Evolutionary conservation across 2,888 invertebrate genomes (phyloP).

Genomic region (Erpobdella octoculata): DNA sequence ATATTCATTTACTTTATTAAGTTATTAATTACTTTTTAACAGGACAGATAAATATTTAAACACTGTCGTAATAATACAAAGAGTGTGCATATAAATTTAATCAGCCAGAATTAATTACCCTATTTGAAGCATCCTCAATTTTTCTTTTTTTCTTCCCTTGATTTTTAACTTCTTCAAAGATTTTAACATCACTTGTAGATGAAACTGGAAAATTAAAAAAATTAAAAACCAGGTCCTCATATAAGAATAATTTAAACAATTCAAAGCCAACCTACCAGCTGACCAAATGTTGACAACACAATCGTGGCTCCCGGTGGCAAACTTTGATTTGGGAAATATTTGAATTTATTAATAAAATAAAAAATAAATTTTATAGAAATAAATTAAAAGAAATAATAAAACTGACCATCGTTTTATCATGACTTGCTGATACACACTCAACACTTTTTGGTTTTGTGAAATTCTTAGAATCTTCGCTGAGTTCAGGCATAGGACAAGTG

Average conservation of each 20-base stretch:
- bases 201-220: neutral
- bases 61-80: too few species aligned
- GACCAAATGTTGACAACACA: constrained; percentile 86
- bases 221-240: neutral
- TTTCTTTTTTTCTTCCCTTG: neutral
- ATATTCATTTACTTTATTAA: too few species aligned
- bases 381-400: neutral
- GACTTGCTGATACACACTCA: constrained; percentile 74
- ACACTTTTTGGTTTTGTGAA: constrained; percentile 58
- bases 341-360: too few species aligned
- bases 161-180: constrained; percentile 2
- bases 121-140: too few species aligned
- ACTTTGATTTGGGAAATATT: constrained; percentile 41
- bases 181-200: neutral
- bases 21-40: too few species aligned
- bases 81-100: too few species aligned
- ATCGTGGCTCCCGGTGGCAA: constrained; percentile 82
- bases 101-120: too few species aligned
- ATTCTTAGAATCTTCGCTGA: neutral
- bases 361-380: neutral
- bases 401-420: constrained; percentile 53
- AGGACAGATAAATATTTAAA: too few species aligned
- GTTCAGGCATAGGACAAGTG: constrained; percentile 75
- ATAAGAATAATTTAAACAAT: neutral
- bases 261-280: constrained; percentile 42